Base-by-base conservation (phyloP, 2,888 invertebrate genomes). In the Drosophila maculinotata region DNA sequence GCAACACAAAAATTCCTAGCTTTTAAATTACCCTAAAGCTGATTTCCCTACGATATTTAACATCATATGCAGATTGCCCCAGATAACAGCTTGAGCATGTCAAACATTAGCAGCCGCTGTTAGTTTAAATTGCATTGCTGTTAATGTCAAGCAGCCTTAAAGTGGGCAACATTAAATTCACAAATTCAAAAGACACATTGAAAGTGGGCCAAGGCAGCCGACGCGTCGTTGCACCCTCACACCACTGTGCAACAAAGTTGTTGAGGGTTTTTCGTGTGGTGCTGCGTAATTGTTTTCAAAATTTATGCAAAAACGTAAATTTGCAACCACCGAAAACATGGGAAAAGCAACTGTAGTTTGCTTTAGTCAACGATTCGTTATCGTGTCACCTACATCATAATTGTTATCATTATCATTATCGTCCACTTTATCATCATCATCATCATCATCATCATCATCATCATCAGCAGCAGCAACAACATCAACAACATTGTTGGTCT, bases 221-320 rank as follows among this genome's bases (percentile, higher is more conserved):
- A 3, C 3, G 14, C 30, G 4, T 20, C 30, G 17, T 45, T 20
- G 30, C n/a, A n/a, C n/a, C n/a, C n/a, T n/a, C n/a, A 12, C 8
- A 30, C 51, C 31, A 38, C 42, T 31, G 44, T 63, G 33, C 51
- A 17, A n/a, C 3, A 8, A 47, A 41, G 25, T 51, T 54, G 14
- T 53, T 53, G 35, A 20, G 47, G 47, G 2, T 26, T 38, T 62
- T 35, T 33, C 42, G 17, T 57, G 68, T 49, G 56, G 48, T 44
- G 38, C 42, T 56, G 45, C 51, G 76, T 79, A 75, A 77, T 83
- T 83, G 80, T 76, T 76, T 83, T 65, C 42, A 28, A 60, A 72
- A 72, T 70, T 35, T 70, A 48, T 81, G 64, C 79, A 67, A 59
- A 56, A 38, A 53, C 20, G 7, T 2, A 57, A 69, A 45, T 51